Evolutionary conservation across 2,113 vertebrate species (phyloP), one percentile per base, ranked within the genome.

Genomic region (Ancistrus triradiatus): DNA sequence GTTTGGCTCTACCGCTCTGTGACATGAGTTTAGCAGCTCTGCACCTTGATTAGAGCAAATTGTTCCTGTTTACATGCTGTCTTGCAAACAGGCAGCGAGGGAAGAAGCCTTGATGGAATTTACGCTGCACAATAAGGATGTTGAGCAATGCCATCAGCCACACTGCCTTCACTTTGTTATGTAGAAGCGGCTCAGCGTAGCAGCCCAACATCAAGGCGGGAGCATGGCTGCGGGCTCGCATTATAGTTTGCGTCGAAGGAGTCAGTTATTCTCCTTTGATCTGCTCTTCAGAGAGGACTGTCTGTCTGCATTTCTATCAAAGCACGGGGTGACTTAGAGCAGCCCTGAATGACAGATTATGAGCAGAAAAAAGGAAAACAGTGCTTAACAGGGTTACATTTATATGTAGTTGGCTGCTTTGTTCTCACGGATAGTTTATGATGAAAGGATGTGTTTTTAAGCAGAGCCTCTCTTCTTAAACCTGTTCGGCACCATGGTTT

Each of bases 211-310:
- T 87, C 85, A 87, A 86, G 84, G 86, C 80, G 6, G 80, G 76
- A 76, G 78, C 40, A 62, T 85, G 70, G 84, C 85, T 88, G 63
- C 78, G 44, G 86, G 86, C 84, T 74, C 76, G 77, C 76, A 82
- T 87, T 81, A 86, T 79, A 83, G 78, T 80, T 83, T 83, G 81
- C 76, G 78, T 78, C 82, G 77, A 84, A 78, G 75, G 79, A 83
- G 81, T 82, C 77, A 77, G 74, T 84, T 80, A 72, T 79, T 68
- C 63, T 69, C 75, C 86, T 89, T 88, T 89, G 85, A 89, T 87
- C 83, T 84, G 77, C 83, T 81, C 84, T 88, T 85, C 82, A 81
- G 77, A 82, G 81, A 83, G 81, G 78, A 84, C 77, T 82, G 83
- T 68, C 83, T 81, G 82, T 78, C 79, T 85, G 79, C 81, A 80